Conservation (phyloP, 2,797 vertebrate species). For the Chromis chromis region DNA sequence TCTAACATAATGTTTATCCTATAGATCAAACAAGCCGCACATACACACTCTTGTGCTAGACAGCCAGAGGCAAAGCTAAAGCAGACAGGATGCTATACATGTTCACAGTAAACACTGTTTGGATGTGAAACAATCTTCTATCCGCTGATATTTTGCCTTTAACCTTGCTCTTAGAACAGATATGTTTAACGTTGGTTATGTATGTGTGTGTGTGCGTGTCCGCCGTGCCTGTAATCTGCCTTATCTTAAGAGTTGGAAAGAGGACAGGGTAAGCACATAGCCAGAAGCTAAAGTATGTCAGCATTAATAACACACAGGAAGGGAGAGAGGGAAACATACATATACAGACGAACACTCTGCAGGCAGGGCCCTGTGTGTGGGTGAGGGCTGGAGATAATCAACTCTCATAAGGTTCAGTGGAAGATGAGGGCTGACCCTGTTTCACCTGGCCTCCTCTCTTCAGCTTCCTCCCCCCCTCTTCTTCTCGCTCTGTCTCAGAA, state of each 20-base stretch:
- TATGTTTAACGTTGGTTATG: constrained; percentile 63
- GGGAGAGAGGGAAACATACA: constrained; percentile 47
- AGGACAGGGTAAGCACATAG: constrained; percentile 72
- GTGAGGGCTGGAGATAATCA: constrained; percentile 66
- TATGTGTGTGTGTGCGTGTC: constrained; percentile 54
- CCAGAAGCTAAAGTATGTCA: constrained; percentile 73
- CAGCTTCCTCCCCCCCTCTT: constrained; percentile 3
- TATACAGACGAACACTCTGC: constrained; percentile 37
- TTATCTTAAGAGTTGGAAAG: constrained; percentile 60
- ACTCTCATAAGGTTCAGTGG: constrained; percentile 68
- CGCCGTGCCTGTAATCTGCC: constrained; percentile 64
- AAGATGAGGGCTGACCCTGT: constrained; percentile 68
- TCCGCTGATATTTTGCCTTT: constrained; percentile 38
- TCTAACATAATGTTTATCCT: constrained; percentile 36
- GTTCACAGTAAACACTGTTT: constrained; percentile 56
- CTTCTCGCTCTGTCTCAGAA: constrained; percentile 52
- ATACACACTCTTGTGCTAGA: constrained; percentile 18
- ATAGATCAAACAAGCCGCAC: constrained; percentile 13
- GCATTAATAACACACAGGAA: constrained; percentile 61
- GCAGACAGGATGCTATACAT: constrained; percentile 53
- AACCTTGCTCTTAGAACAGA: constrained; percentile 57
- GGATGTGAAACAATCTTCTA: constrained; percentile 41
- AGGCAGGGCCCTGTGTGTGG: constrained; percentile 33
- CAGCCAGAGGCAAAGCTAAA: constrained; percentile 36
- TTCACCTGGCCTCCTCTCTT: constrained; percentile 71